Percentiles rank a stretch among this genome's conserved stretches.
phyloP scores from a whole-genome alignment of 2,113 vertebrate genomes.

The Paracanthobrama guichenoti region DNA sequence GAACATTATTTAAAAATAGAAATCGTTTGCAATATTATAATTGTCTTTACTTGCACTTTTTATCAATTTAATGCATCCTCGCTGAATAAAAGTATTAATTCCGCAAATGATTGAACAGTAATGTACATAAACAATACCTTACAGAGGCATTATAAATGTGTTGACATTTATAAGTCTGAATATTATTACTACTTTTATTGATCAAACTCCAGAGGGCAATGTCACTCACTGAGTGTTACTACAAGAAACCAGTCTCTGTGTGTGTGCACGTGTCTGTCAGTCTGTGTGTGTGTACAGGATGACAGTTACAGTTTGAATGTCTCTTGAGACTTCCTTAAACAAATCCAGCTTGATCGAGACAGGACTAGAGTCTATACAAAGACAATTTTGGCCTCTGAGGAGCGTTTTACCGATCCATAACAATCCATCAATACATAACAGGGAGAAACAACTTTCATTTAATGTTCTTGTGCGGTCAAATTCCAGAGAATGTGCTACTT shows the following conservation, averaged over 20 bases:
- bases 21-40: no score
- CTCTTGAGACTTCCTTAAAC: slow-evolving; percentile 16
- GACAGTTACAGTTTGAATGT: background rate
- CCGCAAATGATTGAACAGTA: background rate
- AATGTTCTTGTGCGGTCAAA: background rate
- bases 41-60: no score
- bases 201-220: slow-evolving; percentile 28
- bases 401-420: background rate
- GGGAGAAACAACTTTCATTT: background rate
- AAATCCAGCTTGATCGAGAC: background rate
- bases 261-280: slow-evolving; percentile 2
- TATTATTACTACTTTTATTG: background rate
- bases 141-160: background rate
- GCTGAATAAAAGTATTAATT: no score
- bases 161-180: background rate
- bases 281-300: background rate
- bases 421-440: background rate
- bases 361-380: slow-evolving; percentile 9
- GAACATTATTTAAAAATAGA: no score
- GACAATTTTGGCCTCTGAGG: slow-evolving; percentile 5
- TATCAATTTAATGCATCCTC: no score
- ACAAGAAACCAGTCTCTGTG: background rate
- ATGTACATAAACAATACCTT: background rate
- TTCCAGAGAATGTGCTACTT: background rate
- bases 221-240: background rate